Base-by-base conservation (phyloP, 1,140 invertebrate species). In the Neodiprion lecontei region DNA sequence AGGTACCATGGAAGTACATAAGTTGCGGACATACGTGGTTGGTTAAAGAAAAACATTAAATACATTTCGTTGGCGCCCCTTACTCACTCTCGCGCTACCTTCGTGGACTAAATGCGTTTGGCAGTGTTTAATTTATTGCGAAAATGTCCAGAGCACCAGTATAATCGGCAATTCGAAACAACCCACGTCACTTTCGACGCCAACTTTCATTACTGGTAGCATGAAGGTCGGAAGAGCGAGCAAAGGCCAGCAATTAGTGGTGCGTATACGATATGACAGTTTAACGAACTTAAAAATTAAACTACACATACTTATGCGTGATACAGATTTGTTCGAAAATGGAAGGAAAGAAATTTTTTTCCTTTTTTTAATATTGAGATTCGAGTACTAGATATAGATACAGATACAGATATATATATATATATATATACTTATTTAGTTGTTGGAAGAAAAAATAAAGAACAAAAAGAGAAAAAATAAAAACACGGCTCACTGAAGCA, bases 121-220 rank as follows among this genome's bases (percentile, higher is more conserved):
- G 70, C 70, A 71, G 70, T 71, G 70, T 9, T 71, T 49, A 61
- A 17, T 61, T 61, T 61, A 61, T 61, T 61, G 53, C 53, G 53
- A 61, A 61, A 17, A 17, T 5, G n/a, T 61, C n/a, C 53, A 40
- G 5, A 0, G 28, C 28, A 3, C 28, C 28, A 40, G 28, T 40
- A 40, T 40, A 40, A 40, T 40, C 28, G 28, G 17, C 17, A 21
- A 21, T 21, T 21, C 17, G 17, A 21, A 21, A 40, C 1, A 40
- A 40, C 28, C 28, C 28, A 1, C 2, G 28, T 40, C 28, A 3
- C 28, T 2, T 40, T 40, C 5, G 28, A 40, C 28, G 28, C 28
- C 28, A 40, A 40, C 5, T 40, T 40, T 40, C 2, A 1, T 40
- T 1, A 40, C 28, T 40, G 28, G 28, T 61, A 61, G n/a, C 53